Evolutionary conservation across 2,113 vertebrate genomes (phyloP).

Genomic region (Dipodomys stephensi): DNA sequence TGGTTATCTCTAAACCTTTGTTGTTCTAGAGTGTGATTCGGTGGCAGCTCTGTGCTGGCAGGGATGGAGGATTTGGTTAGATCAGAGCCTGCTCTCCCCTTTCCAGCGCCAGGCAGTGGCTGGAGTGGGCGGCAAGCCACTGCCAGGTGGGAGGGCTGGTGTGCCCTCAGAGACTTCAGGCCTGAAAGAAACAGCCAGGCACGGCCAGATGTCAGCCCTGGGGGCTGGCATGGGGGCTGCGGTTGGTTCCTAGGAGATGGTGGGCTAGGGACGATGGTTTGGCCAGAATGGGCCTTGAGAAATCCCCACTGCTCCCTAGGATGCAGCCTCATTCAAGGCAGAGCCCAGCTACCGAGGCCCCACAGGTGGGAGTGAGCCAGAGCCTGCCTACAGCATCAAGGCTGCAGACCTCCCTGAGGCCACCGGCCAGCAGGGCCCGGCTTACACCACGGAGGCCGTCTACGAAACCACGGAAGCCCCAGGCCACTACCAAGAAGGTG

Average conservation of each 20-base stretch:
- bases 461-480: slow-evolving; percentile 88
- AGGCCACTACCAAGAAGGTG: slow-evolving; percentile 86
- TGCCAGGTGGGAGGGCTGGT: neutral
- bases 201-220: rapidly evolving
- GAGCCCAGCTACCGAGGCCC: slow-evolving; percentile 66
- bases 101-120: neutral
- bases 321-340: slow-evolving; percentile 77
- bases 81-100: rapidly evolving
- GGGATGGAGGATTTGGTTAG: no score
- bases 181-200: neutral
- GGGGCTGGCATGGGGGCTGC: neutral
- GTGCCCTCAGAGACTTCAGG: neutral
- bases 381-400: slow-evolving; percentile 70
- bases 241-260: no score
- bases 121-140: neutral
- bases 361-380: neutral
- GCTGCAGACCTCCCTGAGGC: slow-evolving; percentile 80
- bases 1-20: neutral
- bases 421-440: slow-evolving; percentile 70
- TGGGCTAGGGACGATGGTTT: rapidly evolving
- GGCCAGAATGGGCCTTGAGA: rapidly evolving
- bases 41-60: neutral
- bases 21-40: no score
- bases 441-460: slow-evolving; percentile 84
- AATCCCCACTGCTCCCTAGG: slow-evolving; percentile 68